Percentiles rank a stretch among this genome's conserved stretches.
phyloP scores from a whole-genome alignment of 2,888 invertebrate species.

The Idaea dimidiata region DNA sequence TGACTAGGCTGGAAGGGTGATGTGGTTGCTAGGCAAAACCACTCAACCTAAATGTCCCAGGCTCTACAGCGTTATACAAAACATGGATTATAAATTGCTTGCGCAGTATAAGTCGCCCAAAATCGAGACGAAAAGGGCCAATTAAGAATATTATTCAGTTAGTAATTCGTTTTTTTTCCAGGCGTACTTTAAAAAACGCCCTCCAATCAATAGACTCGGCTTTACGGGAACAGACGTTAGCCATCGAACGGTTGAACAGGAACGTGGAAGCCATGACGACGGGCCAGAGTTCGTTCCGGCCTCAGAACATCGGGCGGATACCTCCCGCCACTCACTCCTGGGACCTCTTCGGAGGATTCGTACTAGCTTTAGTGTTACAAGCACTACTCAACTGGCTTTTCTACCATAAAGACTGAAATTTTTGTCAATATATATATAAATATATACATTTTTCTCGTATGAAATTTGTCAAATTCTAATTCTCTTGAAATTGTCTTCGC shows the following conservation, averaged over 20 bases:
- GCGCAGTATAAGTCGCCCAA: too few species aligned
- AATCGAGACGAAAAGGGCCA: too few species aligned
- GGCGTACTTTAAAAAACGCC: constrained; percentile 71
- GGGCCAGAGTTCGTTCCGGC: constrained; percentile 38
- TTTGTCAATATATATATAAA: neutral
- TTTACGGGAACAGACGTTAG: constrained; percentile 73
- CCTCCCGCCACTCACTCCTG: constrained; percentile 50
- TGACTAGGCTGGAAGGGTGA: too few species aligned
- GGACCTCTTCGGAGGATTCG: constrained; percentile 66
- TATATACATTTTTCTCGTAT: neutral
- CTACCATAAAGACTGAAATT: constrained; percentile 59
- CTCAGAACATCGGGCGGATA: constrained; percentile 42
- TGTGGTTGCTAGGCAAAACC: too few species aligned
- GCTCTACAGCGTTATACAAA: too few species aligned
- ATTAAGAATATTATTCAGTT: neutral
- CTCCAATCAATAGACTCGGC: constrained; percentile 72
- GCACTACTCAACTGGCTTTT: constrained; percentile 66
- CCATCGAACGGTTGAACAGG: constrained; percentile 61
- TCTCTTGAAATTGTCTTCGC: neutral
- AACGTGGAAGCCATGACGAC: constrained; percentile 51
- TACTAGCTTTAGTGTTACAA: constrained; percentile 63
- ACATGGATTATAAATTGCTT: too few species aligned
- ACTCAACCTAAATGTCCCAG: too few species aligned
- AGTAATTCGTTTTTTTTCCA: constrained; percentile 30
- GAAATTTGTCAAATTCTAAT: neutral